Evolutionary conservation across 1,140 invertebrate genomes (phyloP).

Genomic region (Drosophila grimshawi): DNA sequence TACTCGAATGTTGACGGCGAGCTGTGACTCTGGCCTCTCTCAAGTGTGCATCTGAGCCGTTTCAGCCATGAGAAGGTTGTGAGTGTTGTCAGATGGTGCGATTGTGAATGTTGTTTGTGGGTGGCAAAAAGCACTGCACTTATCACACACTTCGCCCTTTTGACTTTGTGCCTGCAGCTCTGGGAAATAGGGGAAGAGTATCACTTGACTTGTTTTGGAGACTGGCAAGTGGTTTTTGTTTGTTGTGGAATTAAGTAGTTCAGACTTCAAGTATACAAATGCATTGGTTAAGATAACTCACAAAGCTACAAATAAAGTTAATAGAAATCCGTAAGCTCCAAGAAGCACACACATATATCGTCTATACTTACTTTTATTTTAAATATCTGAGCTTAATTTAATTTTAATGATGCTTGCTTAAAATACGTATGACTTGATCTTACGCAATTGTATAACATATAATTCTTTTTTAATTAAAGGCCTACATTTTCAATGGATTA

Average conservation of each 20-base stretch:
- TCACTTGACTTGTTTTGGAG: neutral
- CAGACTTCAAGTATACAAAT: neutral
- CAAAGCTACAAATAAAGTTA: neutral
- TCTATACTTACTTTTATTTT: too few species aligned
- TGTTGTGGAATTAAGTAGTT: neutral
- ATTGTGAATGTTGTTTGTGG: conserved; percentile 11
- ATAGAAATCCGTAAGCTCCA: neutral
- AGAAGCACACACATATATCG: too few species aligned
- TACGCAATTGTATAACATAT: too few species aligned
- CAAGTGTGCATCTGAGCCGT: conserved; percentile 1
- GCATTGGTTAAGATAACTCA: conserved; percentile 5
- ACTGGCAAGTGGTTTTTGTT: neutral
- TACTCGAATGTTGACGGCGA: conserved; percentile 26
- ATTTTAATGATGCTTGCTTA: too few species aligned
- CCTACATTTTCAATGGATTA: too few species aligned
- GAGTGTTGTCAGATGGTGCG: neutral
- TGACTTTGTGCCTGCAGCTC: neutral
- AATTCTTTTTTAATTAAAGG: too few species aligned
- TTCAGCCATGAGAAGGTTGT: neutral
- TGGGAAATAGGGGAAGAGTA: neutral
- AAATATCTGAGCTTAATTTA: too few species aligned
- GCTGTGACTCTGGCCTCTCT: conserved; percentile 20
- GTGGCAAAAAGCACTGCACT: conserved; percentile 29
- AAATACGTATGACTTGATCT: too few species aligned
- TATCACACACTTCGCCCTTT: conserved; percentile 17